Evolutionary conservation across 2,113 vertebrate species (phyloP).

Genomic region (Paradisaea rubra): DNA sequence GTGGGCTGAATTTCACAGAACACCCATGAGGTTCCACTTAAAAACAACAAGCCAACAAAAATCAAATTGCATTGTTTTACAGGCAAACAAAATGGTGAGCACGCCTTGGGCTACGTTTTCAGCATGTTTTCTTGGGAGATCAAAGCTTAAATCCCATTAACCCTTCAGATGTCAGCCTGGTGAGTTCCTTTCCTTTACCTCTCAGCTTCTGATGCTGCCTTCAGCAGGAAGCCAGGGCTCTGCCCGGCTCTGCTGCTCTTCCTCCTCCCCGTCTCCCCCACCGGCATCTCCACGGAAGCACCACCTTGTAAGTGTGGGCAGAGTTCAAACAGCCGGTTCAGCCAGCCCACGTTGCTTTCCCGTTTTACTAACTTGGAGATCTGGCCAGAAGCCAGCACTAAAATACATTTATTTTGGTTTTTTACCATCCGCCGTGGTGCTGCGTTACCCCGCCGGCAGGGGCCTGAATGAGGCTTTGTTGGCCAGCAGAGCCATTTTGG

Average conservation of each 20-base stretch:
- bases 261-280: not conserved
- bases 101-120: slow-evolving; percentile 65
- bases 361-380: not conserved
- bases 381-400: not conserved
- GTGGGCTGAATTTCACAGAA: slow-evolving; percentile 63
- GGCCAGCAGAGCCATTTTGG: not conserved
- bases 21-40: slow-evolving; percentile 74
- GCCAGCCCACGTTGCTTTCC: not conserved
- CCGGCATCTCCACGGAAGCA: not conserved
- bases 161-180: slow-evolving; percentile 18
- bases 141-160: slow-evolving; percentile 56
- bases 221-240: not conserved
- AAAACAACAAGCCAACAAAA: slow-evolving; percentile 69
- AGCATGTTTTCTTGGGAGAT: slow-evolving; percentile 58
- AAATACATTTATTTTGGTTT: not conserved
- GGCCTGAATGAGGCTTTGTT: not conserved
- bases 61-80: slow-evolving; percentile 74
- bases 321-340: not conserved
- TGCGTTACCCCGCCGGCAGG: accelerated
- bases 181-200: not conserved
- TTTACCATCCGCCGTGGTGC: accelerated
- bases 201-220: not conserved
- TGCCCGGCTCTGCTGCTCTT: not conserved
- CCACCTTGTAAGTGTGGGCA: slow-evolving; percentile 9
- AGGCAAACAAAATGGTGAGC: slow-evolving; percentile 70